phyloP scores from a whole-genome alignment of 1,140 invertebrate species.

The Latrodectus geometricus region DNA sequence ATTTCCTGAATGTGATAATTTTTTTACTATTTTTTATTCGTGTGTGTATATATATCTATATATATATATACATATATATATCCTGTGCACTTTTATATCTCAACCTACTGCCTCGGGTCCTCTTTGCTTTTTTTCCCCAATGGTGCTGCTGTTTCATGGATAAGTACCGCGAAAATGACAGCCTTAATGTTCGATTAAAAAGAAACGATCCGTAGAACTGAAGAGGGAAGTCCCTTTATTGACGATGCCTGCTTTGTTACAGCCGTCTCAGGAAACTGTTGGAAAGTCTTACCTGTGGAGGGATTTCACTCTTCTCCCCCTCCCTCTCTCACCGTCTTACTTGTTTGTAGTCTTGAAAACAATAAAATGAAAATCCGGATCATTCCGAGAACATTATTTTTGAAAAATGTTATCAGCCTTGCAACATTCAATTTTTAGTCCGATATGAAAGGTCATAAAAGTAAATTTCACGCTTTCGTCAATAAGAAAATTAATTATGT shows the following conservation, averaged over 20 bases:
- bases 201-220: slow-evolving; percentile 6
- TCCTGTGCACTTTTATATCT: not conserved
- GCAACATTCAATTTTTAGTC: no score
- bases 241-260: not conserved
- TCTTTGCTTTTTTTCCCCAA: not conserved
- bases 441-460: no score
- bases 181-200: slow-evolving; percentile 48
- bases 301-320: not conserved
- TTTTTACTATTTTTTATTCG: slow-evolving; percentile 13
- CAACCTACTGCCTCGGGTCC: slow-evolving; percentile 10
- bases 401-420: no score
- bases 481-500: no score
- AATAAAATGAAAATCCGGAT: no score
- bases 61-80: not conserved
- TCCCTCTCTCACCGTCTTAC: not conserved
- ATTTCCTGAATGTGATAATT: slow-evolving; percentile 37
- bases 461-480: no score
- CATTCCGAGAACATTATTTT: no score
- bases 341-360: not conserved
- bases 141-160: slow-evolving; percentile 11
- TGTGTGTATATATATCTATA: no score
- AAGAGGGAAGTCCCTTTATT: not conserved
- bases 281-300: not conserved
- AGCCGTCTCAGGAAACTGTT: not conserved
- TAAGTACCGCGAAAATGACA: slow-evolving; percentile 28